Base-by-base conservation (phyloP, 2,888 invertebrate genomes). In the Unio delphinus region DNA sequence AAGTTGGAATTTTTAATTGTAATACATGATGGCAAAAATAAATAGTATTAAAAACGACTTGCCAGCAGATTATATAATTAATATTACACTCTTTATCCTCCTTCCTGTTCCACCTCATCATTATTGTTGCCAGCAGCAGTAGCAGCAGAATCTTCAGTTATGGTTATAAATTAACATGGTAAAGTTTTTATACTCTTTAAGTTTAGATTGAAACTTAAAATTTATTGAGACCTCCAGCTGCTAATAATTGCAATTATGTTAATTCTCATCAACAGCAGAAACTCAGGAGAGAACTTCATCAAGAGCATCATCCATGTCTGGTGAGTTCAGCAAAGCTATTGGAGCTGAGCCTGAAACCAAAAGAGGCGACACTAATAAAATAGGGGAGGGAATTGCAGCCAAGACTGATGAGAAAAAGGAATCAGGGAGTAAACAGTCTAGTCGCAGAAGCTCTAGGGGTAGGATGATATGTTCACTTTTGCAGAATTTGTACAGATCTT, bases 371-470 rank as follows among this genome's bases (percentile, higher is more conserved):
- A 11, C 28, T 23, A 75, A 75, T n/a, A 73, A 74, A 26, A 71
- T 74, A 55, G 65, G 63, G 4, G 67, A 68, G 54, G 67, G 66
- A 15, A 69, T 68, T 18, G 60, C 69, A 23, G 66, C 71, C 23
- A 69, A 71, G 45, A 71, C 74, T 18, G 80, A 78, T 34, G 78
- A 76, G 57, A 76, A 80, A 72, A 79, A 75, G 68, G 74, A 76
- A 15, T 65, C 71, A 20, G 74, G 75, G 45, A 84, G 84, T 75
- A 76, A 75, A 70, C 75, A 77, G 55, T 82, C 78, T 15, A 83
- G 83, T 78, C 77, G 79, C 8, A 70, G 79, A 55, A 80, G 72
- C 59, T 82, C 82, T 30, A 78, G 81, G 74, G 81, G 82, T 82
- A 72, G 67, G 66, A 23, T 4, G 28, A 11, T 62, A 8, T 18